Base-by-base conservation (phyloP, 2,113 vertebrate species). In the Caloenas nicobarica region DNA sequence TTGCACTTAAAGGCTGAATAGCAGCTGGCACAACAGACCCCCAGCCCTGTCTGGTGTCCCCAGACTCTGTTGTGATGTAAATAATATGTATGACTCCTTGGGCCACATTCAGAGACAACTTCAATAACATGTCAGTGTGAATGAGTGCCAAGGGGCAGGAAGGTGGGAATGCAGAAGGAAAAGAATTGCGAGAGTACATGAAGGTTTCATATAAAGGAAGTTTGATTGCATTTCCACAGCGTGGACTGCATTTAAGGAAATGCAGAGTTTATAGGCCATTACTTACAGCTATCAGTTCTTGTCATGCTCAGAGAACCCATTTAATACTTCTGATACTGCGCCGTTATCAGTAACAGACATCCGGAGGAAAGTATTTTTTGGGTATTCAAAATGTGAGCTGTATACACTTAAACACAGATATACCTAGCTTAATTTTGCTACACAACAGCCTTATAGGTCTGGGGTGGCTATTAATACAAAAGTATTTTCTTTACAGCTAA, bases 41-140 rank as follows among this genome's bases (percentile, higher is more conserved):
- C 22, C 57, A 79, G 66, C 23, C 83, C 83, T 38, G 36, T 40
- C 91, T 81, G 90, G 81, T 81, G 77, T 65, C 77, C 66, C 46
- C 40, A 29, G 70, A 81, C 46, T 82, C 83, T 89, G 70, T 87
- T 96, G 88, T 96, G 83, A 91, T 93, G 92, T 96, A 96, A 94
- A 96, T 96, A 94, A 70, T 51, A 89, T 12, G 61, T 89, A 89
- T 5, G 3, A 68, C n/a, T 96, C 78, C 61, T 91, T 72, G 36
- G 40, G 91, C 61, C 92, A 93, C 58, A 88, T 94, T 95, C 92
- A 89, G 83, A 94, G 50, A 92, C 77, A 76, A 81, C 91, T 89
- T 76, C 85, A 92, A 94, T 91, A 91, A 92, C n/a, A 17, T 13
- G 31, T 88, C 77, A 76, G 44, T 6, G 16, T 46, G 91, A 92